A percentile compares a stretch with the other conserved stretches of the same genome.
These are phyloP conservation scores for Stenolophus ochropezus DNA, from an alignment of 2,888 invertebrate species.

Conservation along the genomic window DNA sequence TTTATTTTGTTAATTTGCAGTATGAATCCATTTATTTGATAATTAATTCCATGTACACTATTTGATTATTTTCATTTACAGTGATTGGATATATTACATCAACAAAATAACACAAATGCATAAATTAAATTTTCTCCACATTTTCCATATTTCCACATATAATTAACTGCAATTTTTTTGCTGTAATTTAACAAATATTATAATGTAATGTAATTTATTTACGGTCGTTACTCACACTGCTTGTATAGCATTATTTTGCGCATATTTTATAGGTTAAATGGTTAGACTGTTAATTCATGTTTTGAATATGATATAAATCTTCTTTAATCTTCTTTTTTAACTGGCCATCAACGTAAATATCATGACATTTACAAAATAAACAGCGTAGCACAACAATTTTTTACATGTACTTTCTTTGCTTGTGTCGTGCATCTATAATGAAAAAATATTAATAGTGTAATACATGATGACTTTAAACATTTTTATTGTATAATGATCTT, in stretches of 20 bases:
- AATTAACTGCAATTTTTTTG: not conserved
- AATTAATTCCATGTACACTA: not conserved
- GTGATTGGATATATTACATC: not conserved
- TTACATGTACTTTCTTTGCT: not conserved
- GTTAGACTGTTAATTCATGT: constrained; percentile 13
- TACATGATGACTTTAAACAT: too few relatives aligned
- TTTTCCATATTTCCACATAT: not conserved
- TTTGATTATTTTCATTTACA: not conserved
- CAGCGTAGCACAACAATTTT: not conserved
- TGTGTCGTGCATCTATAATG: too few relatives aligned
- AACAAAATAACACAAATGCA: not conserved
- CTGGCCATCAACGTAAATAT: constrained; percentile 21
- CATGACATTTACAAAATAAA: constrained; percentile 13
- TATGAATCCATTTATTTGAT: not conserved
- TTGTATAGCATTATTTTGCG: not conserved
- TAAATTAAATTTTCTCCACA: not conserved
- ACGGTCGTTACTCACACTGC: not conserved
- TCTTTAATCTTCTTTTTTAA: constrained; percentile 12
- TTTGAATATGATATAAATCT: constrained; percentile 20
- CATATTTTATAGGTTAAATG: not conserved
- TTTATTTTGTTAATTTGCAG: not conserved
- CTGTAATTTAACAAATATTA: not conserved
- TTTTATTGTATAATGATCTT: too few relatives aligned
- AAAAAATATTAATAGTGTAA: too few relatives aligned
- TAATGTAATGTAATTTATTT: not conserved